Evolutionary conservation across 2,797 vertebrate genomes (phyloP).

Genomic region (Thaleichthys pacificus): DNA sequence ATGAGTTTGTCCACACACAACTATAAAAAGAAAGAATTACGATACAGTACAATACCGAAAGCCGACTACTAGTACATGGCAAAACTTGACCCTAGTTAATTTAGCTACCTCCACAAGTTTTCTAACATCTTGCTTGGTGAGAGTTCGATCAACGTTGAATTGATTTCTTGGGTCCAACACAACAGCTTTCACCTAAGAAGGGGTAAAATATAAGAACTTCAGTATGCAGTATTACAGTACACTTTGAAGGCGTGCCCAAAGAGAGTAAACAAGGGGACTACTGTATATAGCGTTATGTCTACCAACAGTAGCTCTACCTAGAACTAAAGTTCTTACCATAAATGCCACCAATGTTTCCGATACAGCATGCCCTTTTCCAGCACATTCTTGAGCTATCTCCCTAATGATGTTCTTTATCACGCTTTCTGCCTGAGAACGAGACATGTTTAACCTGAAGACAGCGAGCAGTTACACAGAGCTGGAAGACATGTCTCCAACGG

Average conservation of each 20-base stretch:
- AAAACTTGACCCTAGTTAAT: neutral
- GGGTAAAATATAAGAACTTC: no score
- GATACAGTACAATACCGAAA: neutral
- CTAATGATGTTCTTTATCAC: conserved; percentile 80
- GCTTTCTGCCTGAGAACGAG: conserved; percentile 63
- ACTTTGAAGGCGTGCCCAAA: neutral
- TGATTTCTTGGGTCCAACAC: conserved; percentile 84
- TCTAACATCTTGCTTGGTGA: conserved; percentile 78
- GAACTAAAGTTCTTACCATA: conserved; percentile 74
- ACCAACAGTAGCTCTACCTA: no score
- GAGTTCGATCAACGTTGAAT: conserved; percentile 76
- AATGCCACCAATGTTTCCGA: conserved; percentile 84
- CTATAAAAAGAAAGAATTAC: conserved; percentile 56
- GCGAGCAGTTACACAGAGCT: neutral
- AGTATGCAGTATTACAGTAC: neutral
- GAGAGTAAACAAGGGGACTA: neutral
- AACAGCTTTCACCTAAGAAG: conserved; percentile 85
- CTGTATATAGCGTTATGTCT: neutral
- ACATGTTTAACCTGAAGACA: conserved; percentile 65
- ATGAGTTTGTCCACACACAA: conserved; percentile 81
- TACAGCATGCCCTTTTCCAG: conserved; percentile 64
- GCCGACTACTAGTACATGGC: no score
- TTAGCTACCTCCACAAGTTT: conserved; percentile 86
- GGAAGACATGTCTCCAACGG: conserved; percentile 19
- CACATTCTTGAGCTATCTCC: conserved; percentile 76